Percentiles rank a stretch among this genome's conserved stretches.
These are phyloP conservation scores for Phrixothrix hirtus DNA, from an alignment of 2,888 invertebrate species.

Conservation along the genomic window DNA sequence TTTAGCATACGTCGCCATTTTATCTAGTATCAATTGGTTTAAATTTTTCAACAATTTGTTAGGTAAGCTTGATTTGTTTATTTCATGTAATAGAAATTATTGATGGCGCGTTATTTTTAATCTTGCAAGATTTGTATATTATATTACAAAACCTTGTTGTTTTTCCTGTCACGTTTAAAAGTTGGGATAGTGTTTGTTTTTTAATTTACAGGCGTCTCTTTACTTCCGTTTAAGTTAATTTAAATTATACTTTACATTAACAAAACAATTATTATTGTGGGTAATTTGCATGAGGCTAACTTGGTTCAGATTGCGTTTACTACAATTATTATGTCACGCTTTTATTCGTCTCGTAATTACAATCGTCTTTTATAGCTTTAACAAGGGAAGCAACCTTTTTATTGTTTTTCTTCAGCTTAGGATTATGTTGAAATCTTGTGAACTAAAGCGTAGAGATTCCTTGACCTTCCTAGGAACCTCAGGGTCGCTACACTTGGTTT, in stretches of 20 bases:
- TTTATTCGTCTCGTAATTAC: slow-evolving; percentile 23
- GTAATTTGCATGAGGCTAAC: slow-evolving; percentile 23
- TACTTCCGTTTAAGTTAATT: slow-evolving; percentile 3
- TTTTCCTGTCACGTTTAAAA: no score
- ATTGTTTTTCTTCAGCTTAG: slow-evolving; percentile 20
- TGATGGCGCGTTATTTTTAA: background rate
- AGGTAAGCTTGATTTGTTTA: no score
- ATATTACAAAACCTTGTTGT: no score
- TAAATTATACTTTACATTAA: slow-evolving; percentile 1
- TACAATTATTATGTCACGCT: slow-evolving; percentile 23
- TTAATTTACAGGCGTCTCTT: no score
- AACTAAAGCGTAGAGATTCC: slow-evolving; percentile 29
- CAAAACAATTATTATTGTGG: slow-evolving; percentile 13
- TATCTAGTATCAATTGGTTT: no score
- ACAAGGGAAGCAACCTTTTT: slow-evolving; percentile 19
- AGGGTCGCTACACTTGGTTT: slow-evolving; percentile 29
- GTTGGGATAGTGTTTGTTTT: no score
- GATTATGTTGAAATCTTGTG: slow-evolving; percentile 24
- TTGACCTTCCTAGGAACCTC: slow-evolving; percentile 30
- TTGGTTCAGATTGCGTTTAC: slow-evolving; percentile 18
- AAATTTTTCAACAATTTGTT: no score
- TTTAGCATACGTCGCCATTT: no score
- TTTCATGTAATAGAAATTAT: no score
- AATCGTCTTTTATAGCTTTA: slow-evolving; percentile 22
- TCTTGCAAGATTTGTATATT: no score